A percentile compares a stretch with the other conserved stretches of the same genome.
These are phyloP conservation scores for Chrysoperla carnea DNA, from an alignment of 1,140 invertebrate genomes.

Conservation along the genomic window DNA sequence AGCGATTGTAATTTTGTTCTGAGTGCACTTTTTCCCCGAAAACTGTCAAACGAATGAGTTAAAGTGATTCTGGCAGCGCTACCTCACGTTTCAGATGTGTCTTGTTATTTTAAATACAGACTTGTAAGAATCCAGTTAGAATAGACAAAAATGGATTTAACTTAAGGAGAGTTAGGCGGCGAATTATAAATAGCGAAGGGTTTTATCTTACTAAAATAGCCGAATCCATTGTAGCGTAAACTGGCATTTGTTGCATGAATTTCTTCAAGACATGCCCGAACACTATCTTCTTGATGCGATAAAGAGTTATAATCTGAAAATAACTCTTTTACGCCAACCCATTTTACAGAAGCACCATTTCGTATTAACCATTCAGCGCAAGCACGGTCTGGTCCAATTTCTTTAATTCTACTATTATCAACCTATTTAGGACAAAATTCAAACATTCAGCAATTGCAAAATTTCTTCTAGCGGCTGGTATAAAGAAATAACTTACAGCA, in stretches of 20 bases:
- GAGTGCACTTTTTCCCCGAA: too few relatives aligned
- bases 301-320: slow-evolving; percentile 53
- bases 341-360: slow-evolving; percentile 62
- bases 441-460: slow-evolving; percentile 29
- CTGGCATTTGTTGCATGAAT: slow-evolving; percentile 60
- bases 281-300: slow-evolving; percentile 23
- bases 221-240: slow-evolving; percentile 61
- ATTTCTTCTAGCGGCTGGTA: too few relatives aligned
- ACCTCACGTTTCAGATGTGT: too few relatives aligned
- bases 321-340: slow-evolving; percentile 31
- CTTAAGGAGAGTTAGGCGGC: too few relatives aligned
- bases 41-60: too few relatives aligned
- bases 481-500: too few relatives aligned
- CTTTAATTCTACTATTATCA: slow-evolving; percentile 45
- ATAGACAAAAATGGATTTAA: too few relatives aligned
- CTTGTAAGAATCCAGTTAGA: too few relatives aligned
- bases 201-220: slow-evolving; percentile 44
- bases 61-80: too few relatives aligned
- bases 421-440: slow-evolving; percentile 36
- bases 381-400: slow-evolving; percentile 65
- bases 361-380: slow-evolving; percentile 80
- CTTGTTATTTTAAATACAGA: too few relatives aligned
- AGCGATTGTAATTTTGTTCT: too few relatives aligned
- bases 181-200: slow-evolving; percentile 8
- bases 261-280: slow-evolving; percentile 36